Conservation (phyloP, 2,113 vertebrate genomes). For the Elgaria multicarinata region DNA sequence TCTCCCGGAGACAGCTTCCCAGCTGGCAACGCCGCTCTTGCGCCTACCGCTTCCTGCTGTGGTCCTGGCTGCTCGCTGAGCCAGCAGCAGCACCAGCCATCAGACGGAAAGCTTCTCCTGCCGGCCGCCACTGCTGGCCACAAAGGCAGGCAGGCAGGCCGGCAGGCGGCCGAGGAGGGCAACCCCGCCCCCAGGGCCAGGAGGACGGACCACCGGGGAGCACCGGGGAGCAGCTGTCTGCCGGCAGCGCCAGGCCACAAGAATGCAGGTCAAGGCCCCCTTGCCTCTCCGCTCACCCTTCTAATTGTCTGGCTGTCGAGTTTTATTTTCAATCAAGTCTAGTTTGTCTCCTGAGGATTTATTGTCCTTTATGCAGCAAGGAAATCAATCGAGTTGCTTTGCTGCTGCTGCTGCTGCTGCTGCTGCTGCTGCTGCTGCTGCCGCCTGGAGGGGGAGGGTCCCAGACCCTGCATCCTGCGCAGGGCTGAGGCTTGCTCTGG, state of each 20-base stretch:
- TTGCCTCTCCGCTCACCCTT: neutral
- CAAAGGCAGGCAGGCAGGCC: neutral
- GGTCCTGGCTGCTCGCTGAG: too few relatives aligned
- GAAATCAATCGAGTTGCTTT: neutral
- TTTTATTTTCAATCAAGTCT: constrained; percentile 10
- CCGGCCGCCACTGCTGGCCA: neutral
- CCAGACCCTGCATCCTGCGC: neutral
- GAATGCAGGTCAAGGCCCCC: neutral
- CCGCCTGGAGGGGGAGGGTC: too few relatives aligned
- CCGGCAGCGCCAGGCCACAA: neutral
- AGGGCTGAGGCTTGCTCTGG: neutral
- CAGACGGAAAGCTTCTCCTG: neutral
- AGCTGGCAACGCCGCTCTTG: too few relatives aligned
- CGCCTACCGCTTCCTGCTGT: too few relatives aligned
- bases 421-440: constrained; percentile 5
- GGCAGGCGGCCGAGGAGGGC: neutral
- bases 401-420: neutral
- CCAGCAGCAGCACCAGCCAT: too few relatives aligned
- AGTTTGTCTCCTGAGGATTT: neutral
- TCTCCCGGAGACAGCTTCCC: too few relatives aligned
- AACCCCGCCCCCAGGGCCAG: neutral
- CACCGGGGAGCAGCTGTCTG: neutral
- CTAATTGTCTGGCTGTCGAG: constrained; percentile 20
- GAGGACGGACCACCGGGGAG: neutral
- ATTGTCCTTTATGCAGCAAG: neutral